These are phyloP conservation scores for Pituophis catenifer DNA, from an alignment of 2,113 vertebrate genomes.

Conservation along the genomic window DNA sequence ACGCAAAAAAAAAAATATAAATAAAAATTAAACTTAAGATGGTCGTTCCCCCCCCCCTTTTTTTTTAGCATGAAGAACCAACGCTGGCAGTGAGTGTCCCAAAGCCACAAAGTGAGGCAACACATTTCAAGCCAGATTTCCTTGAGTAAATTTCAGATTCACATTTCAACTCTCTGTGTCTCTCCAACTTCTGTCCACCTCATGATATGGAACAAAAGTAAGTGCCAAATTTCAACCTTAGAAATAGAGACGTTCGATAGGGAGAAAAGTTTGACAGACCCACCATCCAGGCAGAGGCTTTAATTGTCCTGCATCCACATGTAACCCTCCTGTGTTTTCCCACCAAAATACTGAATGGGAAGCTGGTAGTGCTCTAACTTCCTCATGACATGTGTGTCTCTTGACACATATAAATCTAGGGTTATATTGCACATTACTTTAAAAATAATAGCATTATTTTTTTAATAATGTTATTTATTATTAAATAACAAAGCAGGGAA, in stretches of 20 bases:
- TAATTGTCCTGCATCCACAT: too few relatives aligned
- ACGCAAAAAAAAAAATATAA: too few relatives aligned
- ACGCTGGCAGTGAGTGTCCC: background rate
- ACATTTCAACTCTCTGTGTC: background rate
- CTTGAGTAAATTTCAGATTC: background rate
- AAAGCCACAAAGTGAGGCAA: background rate
- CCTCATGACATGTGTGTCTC: background rate
- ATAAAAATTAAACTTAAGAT: background rate
- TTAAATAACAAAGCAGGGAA: background rate
- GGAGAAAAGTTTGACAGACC: background rate
- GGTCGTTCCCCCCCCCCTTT: background rate
- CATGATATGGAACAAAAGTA: background rate
- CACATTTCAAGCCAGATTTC: background rate
- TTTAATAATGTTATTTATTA: too few relatives aligned
- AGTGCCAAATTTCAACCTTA: background rate
- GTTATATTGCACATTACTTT: background rate
- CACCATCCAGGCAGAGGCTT: background rate
- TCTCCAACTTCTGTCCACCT: background rate
- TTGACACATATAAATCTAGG: background rate
- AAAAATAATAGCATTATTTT: background rate
- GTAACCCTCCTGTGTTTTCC: background rate
- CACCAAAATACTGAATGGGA: background rate
- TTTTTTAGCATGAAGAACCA: background rate
- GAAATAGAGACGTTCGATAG: background rate
- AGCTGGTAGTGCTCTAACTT: background rate